phyloP scores from a whole-genome alignment of 2,888 invertebrate species.

The Platycnemis pennipes region DNA sequence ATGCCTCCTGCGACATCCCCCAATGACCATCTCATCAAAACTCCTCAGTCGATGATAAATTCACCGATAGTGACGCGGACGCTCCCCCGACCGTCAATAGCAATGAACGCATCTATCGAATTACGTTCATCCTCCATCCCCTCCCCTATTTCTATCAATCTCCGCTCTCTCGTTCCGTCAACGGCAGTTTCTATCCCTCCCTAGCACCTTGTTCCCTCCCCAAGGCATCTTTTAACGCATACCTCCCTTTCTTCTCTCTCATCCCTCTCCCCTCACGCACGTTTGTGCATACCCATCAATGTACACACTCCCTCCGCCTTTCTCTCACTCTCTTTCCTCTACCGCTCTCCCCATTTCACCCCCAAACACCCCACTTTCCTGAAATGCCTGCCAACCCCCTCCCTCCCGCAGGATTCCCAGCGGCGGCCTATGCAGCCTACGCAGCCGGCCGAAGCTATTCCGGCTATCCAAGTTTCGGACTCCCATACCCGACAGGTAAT shows the following conservation, averaged over 20 bases:
- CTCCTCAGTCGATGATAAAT: neutral
- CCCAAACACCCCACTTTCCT: neutral
- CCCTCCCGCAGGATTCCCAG: constrained; percentile 90
- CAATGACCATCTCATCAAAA: neutral
- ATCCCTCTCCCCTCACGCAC: neutral
- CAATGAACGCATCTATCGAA: neutral
- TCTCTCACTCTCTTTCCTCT: neutral
- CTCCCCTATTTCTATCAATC: neutral
- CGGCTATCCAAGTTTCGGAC: constrained; percentile 98
- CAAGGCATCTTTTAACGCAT: constrained; percentile 49
- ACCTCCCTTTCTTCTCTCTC: constrained; percentile 31
- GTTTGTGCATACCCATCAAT: too few relatives aligned
- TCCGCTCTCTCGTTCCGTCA: neutral
- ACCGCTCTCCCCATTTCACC: neutral
- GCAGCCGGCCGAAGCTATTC: constrained; percentile 98
- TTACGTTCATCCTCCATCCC: neutral
- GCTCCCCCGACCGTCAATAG: neutral
- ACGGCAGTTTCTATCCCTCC: neutral
- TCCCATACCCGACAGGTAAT: constrained; percentile 99
- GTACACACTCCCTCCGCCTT: constrained; percentile 11
- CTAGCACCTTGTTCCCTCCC: neutral
- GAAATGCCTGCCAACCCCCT: neutral
- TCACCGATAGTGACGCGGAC: neutral
- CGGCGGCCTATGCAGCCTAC: constrained; percentile 96
- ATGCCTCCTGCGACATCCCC: neutral